phyloP scores from a whole-genome alignment of 2,113 vertebrate species.

The Ramphastos sulfuratus region DNA sequence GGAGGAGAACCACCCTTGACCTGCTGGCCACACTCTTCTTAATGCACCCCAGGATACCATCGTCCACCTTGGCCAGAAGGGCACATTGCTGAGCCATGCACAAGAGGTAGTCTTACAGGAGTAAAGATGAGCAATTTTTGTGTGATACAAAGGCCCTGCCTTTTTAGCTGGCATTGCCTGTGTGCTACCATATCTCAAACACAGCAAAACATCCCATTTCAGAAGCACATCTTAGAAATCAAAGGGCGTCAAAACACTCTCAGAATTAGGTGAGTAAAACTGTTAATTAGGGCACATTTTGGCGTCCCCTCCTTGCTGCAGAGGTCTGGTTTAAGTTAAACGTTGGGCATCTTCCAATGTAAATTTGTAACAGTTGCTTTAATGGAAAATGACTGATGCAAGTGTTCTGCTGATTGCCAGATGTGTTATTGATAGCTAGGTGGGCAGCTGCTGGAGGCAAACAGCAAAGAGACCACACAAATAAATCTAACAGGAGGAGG shows the following conservation, averaged over 20 bases:
- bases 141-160: background rate
- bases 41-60: too few relatives aligned
- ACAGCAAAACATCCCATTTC: background rate
- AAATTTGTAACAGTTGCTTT: slow-evolving; percentile 25
- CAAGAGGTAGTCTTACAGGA: background rate
- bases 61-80: too few relatives aligned
- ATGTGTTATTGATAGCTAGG: slow-evolving; percentile 29
- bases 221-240: background rate
- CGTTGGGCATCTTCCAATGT: background rate
- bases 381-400: slow-evolving; percentile 18
- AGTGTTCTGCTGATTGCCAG: slow-evolving; percentile 36
- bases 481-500: background rate
- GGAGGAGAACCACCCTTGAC: too few relatives aligned
- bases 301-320: background rate
- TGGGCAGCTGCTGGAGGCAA: background rate
- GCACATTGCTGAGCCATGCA: too few relatives aligned
- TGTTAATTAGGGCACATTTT: slow-evolving; percentile 29
- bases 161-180: background rate
- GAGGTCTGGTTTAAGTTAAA: slow-evolving; percentile 29
- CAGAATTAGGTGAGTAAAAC: slow-evolving; percentile 16
- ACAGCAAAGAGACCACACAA: background rate
- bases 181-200: background rate
- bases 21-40: too few relatives aligned
- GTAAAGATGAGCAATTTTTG: background rate
- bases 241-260: background rate